phyloP scores from a whole-genome alignment of 2,888 invertebrate genomes.

The Panorpa germanica region DNA sequence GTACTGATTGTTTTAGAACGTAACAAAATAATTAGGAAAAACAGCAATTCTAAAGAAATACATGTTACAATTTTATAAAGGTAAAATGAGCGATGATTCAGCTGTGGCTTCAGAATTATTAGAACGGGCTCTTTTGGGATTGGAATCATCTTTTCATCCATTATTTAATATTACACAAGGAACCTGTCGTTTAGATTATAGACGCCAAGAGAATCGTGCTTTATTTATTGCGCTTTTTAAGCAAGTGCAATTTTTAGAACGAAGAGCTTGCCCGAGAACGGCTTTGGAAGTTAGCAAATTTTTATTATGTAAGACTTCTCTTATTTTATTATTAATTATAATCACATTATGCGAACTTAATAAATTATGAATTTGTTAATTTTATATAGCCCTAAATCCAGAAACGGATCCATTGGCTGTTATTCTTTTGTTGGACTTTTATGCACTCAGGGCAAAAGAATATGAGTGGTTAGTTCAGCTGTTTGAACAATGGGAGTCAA shows the following conservation, averaged over 20 bases:
- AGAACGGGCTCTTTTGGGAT: slow-evolving; percentile 55
- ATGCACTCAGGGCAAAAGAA: slow-evolving; percentile 56
- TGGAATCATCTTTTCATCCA: slow-evolving; percentile 65
- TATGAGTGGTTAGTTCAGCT: slow-evolving; percentile 47
- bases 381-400: slow-evolving; percentile 53
- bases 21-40: too few species aligned
- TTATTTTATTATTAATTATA: too few species aligned
- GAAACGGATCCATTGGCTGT: slow-evolving; percentile 59
- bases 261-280: slow-evolving; percentile 65
- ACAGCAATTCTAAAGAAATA: too few species aligned
- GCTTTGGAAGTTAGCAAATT: slow-evolving; percentile 77
- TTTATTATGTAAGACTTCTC: too few species aligned
- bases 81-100: slow-evolving; percentile 50
- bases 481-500: slow-evolving; percentile 34
- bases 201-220: slow-evolving; percentile 62
- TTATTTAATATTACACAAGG: slow-evolving; percentile 58
- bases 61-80: slow-evolving; percentile 11
- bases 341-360: too few species aligned
- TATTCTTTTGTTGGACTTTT: slow-evolving; percentile 61
- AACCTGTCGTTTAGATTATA: slow-evolving; percentile 56
- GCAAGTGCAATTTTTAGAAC: slow-evolving; percentile 58
- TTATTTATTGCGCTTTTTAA: slow-evolving; percentile 67
- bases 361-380: too few species aligned
- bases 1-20: too few species aligned
- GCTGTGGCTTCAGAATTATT: slow-evolving; percentile 61